Conservation (phyloP, 2,888 invertebrate species). For the Cataglyphis livida region DNA sequence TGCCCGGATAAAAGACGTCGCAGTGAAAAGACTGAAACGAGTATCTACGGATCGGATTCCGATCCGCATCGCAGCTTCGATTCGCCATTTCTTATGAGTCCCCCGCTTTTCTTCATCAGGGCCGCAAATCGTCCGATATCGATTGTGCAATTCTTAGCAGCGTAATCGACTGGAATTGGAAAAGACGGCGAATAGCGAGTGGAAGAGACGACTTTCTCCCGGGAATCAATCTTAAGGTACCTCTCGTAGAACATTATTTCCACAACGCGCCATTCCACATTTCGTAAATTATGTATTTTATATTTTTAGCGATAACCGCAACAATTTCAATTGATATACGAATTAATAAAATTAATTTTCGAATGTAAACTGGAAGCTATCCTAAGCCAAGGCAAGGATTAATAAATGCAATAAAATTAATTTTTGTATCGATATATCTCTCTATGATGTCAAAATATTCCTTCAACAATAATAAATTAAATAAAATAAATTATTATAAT, state of each 20-base stretch:
- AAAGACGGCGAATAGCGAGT: constrained; percentile 64
- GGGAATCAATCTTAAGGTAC: constrained; percentile 60
- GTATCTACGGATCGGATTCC: constrained; percentile 34
- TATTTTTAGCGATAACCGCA: background rate
- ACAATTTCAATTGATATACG: background rate
- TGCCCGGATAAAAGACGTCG: background rate
- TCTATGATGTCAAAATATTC: background rate
- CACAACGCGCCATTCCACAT: constrained; percentile 24
- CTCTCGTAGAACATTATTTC: constrained; percentile 42
- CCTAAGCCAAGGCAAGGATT: too few species aligned
- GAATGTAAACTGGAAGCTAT: too few species aligned
- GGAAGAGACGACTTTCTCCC: constrained; percentile 72
- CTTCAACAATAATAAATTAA: background rate
- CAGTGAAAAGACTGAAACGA: background rate
- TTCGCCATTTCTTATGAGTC: constrained; percentile 35
- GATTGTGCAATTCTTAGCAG: constrained; percentile 60
- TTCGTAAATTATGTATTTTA: constrained; percentile 1
- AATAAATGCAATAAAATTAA: background rate
- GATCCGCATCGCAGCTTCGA: constrained; percentile 59
- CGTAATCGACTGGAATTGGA: constrained; percentile 74
- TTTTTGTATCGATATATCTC: background rate
- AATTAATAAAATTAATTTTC: background rate
- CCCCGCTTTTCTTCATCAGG: constrained; percentile 25
- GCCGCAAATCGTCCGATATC: constrained; percentile 48
- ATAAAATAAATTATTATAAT: too few species aligned